Percentiles rank a stretch among this genome's conserved stretches.
Evolutionary conservation across 2,113 vertebrate genomes (phyloP).

Genomic region (Eira barbara): DNA sequence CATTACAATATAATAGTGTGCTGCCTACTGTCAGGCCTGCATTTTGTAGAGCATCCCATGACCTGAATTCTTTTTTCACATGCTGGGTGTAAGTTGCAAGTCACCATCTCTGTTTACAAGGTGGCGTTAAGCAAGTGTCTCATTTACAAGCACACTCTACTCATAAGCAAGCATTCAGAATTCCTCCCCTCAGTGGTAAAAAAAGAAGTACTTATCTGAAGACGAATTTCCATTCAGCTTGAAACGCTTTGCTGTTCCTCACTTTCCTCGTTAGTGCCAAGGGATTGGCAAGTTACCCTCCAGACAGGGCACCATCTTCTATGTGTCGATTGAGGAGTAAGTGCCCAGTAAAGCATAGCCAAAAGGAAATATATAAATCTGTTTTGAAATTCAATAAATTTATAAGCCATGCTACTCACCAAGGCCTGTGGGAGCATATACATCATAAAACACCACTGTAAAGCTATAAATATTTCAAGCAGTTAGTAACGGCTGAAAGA

Average conservation of each 20-base stretch:
- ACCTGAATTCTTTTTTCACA: neutral
- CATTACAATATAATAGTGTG: neutral
- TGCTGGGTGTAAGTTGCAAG: neutral
- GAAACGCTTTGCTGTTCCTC: conserved; percentile 46
- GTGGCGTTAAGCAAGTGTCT: conserved; percentile 19
- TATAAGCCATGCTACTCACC: conserved; percentile 60
- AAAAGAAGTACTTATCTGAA: conserved; percentile 33
- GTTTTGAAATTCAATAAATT: conserved; percentile 72
- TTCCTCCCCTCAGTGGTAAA: neutral
- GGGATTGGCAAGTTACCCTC: conserved; percentile 63
- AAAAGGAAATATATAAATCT: conserved; percentile 72
- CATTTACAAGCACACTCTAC: conserved; percentile 17
- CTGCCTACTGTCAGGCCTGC: neutral
- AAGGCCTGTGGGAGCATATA: conserved; percentile 73
- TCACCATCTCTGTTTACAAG: conserved; percentile 13
- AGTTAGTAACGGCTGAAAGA: conserved; percentile 59
- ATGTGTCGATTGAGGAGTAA: conserved; percentile 32
- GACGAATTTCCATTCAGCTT: conserved; percentile 53
- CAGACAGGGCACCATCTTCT: conserved; percentile 57
- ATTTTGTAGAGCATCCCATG: neutral
- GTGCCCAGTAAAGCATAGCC: conserved; percentile 50
- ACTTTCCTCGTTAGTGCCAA: conserved; percentile 28
- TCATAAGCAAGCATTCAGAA: neutral
- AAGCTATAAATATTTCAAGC: conserved; percentile 69
- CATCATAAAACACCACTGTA: conserved; percentile 67